phyloP scores from a whole-genome alignment of 1,140 invertebrate genomes.

The Drosophila dunni region DNA sequence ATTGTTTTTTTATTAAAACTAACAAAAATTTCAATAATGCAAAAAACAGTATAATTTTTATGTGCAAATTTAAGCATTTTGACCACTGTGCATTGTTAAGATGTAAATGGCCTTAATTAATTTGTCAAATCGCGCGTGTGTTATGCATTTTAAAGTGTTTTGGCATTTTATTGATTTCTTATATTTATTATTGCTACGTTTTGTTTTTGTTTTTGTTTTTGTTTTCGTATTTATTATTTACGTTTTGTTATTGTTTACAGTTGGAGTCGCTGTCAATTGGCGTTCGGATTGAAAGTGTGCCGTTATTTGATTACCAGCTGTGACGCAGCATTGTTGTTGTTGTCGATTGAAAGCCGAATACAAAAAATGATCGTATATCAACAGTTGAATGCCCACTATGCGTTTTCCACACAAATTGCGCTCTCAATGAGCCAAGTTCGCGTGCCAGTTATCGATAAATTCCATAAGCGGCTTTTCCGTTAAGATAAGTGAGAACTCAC shows the following conservation, averaged over 20 bases:
- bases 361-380: conserved; percentile 7
- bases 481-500: too few species aligned
- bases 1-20: too few species aligned
- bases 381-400: background rate
- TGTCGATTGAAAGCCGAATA: background rate
- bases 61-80: too few species aligned
- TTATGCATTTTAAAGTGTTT: conserved; percentile 46
- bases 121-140: conserved; percentile 57
- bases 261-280: conserved; percentile 20
- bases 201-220: conserved; percentile 28
- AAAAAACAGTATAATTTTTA: too few species aligned
- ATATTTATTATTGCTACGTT: conserved; percentile 20
- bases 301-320: conserved; percentile 25
- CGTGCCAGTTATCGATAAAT: background rate
- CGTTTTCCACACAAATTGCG: background rate
- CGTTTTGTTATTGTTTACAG: conserved; percentile 23
- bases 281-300: conserved; percentile 14
- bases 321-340: conserved; percentile 5
- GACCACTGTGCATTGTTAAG: conserved; percentile 35
- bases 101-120: conserved; percentile 45
- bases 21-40: too few species aligned
- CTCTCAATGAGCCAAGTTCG: background rate
- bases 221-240: conserved; percentile 37
- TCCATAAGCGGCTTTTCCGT: too few species aligned
- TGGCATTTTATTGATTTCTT: conserved; percentile 45